phyloP scores from a whole-genome alignment of 2,113 vertebrate genomes.

The Macrotus californicus region DNA sequence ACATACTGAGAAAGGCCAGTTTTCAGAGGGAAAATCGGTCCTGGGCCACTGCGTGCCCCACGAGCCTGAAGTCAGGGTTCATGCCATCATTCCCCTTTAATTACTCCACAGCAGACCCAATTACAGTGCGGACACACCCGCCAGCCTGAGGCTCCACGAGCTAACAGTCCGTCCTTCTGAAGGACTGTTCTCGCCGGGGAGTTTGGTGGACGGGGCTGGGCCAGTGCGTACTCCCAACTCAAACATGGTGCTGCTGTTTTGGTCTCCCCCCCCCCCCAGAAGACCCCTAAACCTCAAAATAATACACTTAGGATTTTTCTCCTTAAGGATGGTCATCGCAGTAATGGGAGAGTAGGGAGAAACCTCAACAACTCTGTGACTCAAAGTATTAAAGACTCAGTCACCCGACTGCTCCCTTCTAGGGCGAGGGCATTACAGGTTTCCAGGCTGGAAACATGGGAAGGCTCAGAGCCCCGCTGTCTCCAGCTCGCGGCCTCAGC shows the following conservation, averaged over 20 bases:
- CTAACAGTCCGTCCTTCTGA: neutral
- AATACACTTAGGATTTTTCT: neutral
- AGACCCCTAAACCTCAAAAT: neutral
- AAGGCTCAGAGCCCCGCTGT: accelerated
- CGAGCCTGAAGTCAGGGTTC: neutral
- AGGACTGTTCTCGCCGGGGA: neutral
- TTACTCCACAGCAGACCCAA: conserved; percentile 22
- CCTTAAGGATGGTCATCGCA: neutral
- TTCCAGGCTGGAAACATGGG: accelerated
- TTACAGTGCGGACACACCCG: neutral
- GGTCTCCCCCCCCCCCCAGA: neutral
- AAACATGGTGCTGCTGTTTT: neutral
- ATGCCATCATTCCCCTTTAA: neutral
- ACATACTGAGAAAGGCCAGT: neutral
- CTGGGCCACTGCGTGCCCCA: accelerated
- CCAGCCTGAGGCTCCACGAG: neutral
- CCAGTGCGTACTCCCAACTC: accelerated
- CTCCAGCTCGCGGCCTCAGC: too few relatives aligned
- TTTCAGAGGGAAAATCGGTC: neutral
- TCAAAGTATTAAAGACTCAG: neutral
- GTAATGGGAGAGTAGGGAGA: neutral
- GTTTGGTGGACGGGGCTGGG: accelerated
- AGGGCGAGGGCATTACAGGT: neutral
- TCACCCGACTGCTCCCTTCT: accelerated
- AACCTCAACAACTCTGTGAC: accelerated